Evolutionary conservation across 1,140 invertebrate genomes (phyloP).

Genomic region (Hypsibius dujardini): DNA sequence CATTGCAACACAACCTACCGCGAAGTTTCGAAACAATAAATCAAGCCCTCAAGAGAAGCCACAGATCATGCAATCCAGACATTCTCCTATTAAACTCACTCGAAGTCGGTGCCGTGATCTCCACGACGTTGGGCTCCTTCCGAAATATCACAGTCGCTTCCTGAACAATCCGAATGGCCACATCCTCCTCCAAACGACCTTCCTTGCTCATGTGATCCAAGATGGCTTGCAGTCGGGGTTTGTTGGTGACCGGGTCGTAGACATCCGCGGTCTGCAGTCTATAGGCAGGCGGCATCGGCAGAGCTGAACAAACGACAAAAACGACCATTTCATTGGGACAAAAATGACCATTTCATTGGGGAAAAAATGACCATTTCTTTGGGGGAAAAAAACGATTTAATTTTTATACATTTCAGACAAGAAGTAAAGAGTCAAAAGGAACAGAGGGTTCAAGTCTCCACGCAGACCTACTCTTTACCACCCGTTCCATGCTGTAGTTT

Average conservation of each 20-base stretch:
- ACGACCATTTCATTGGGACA: no score
- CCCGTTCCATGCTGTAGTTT: no score
- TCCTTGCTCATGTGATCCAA: slow-evolving; percentile 98
- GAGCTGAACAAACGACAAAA: slow-evolving; percentile 41
- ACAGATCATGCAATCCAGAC: background rate
- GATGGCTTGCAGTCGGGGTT: slow-evolving; percentile 83
- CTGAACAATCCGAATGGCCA: slow-evolving; percentile 88
- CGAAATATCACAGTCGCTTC: slow-evolving; percentile 85
- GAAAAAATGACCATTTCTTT: no score
- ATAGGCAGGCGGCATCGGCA: slow-evolving; percentile 90
- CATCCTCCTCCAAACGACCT: slow-evolving; percentile 91
- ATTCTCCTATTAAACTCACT: slow-evolving; percentile 2
- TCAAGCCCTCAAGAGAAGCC: no score
- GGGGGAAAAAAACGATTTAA: no score
- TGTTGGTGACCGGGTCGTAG: slow-evolving; percentile 77
- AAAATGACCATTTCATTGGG: no score
- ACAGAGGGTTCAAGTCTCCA: no score
- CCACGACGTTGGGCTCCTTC: slow-evolving; percentile 98
- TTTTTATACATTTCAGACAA: no score
- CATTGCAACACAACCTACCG: no score
- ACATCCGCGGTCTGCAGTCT: slow-evolving; percentile 87
- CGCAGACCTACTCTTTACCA: no score
- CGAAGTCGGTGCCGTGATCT: slow-evolving; percentile 76
- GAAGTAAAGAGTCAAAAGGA: no score
- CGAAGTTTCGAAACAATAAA: no score